phyloP scores from a whole-genome alignment of 1,140 invertebrate genomes.

The Caenorhabditis latens region DNA sequence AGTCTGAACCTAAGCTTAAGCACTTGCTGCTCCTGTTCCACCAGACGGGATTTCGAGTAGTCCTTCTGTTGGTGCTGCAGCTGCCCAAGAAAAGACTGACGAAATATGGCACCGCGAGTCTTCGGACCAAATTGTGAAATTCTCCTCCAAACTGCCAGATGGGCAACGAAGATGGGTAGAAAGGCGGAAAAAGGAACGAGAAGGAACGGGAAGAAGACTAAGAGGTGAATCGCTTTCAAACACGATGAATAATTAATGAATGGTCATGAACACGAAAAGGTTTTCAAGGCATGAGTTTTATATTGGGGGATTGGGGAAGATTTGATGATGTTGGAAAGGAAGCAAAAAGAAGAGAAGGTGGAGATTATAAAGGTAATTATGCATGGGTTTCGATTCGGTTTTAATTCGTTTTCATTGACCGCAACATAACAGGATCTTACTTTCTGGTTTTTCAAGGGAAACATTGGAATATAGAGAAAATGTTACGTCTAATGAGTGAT shows the following conservation, averaged over 20 bases:
- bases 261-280: conserved; percentile 46
- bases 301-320: neutral
- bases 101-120: conserved; percentile 43
- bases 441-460: neutral
- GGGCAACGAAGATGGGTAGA: conserved; percentile 39
- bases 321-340: neutral
- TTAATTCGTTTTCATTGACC: conserved; percentile 45
- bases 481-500: no score
- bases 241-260: conserved; percentile 53
- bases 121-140: conserved; percentile 37
- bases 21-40: neutral
- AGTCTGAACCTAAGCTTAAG: conserved; percentile 17
- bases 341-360: neutral
- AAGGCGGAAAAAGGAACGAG: conserved; percentile 19
- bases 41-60: conserved; percentile 21
- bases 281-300: conserved; percentile 35
- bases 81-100: conserved; percentile 45
- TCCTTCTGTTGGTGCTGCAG: conserved; percentile 41
- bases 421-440: conserved; percentile 51
- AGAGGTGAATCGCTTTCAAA: conserved; percentile 52
- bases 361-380: conserved; percentile 32
- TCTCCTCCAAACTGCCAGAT: conserved; percentile 42
- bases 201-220: neutral
- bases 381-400: conserved; percentile 15
- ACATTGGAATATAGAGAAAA: no score